Conservation (phyloP, 2,888 invertebrate species). For the Cephalotes varians region DNA sequence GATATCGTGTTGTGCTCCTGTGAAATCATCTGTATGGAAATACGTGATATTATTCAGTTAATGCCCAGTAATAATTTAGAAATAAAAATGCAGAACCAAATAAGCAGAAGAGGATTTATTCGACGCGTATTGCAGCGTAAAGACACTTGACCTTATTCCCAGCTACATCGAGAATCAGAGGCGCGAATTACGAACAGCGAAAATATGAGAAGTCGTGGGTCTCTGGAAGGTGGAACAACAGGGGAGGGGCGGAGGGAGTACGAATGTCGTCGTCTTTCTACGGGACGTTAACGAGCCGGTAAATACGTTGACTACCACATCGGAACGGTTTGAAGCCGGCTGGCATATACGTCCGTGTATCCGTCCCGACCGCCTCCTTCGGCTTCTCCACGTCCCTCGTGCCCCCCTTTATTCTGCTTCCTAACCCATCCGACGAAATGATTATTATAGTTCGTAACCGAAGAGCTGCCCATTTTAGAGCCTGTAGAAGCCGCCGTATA, state of each 20-base stretch:
- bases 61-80: slow-evolving; percentile 30
- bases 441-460: slow-evolving; percentile 86
- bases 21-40: not conserved
- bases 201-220: slow-evolving; percentile 67
- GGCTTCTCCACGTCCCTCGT: slow-evolving; percentile 41
- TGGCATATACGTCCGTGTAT: slow-evolving; percentile 59
- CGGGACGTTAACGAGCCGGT: slow-evolving; percentile 85
- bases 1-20: not conserved
- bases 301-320: slow-evolving; percentile 85
- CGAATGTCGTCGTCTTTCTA: slow-evolving; percentile 71
- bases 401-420: slow-evolving; percentile 52
- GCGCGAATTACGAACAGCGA: slow-evolving; percentile 62
- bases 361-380: slow-evolving; percentile 45
- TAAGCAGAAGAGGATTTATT: not conserved
- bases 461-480: slow-evolving; percentile 86
- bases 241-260: slow-evolving; percentile 23
- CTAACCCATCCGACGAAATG: slow-evolving; percentile 82
- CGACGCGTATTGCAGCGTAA: slow-evolving; percentile 1
- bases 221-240: slow-evolving; percentile 45
- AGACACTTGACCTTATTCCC: slow-evolving; percentile 55
- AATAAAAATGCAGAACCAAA: not conserved
- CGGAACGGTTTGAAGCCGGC: slow-evolving; percentile 70
- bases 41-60: not conserved
- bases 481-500: slow-evolving; percentile 85
- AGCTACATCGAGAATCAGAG: slow-evolving; percentile 68